Percentiles rank a stretch among this genome's conserved stretches.
Evolutionary conservation across 2,113 vertebrate species (phyloP).

Genomic region (Vicugna pacos): DNA sequence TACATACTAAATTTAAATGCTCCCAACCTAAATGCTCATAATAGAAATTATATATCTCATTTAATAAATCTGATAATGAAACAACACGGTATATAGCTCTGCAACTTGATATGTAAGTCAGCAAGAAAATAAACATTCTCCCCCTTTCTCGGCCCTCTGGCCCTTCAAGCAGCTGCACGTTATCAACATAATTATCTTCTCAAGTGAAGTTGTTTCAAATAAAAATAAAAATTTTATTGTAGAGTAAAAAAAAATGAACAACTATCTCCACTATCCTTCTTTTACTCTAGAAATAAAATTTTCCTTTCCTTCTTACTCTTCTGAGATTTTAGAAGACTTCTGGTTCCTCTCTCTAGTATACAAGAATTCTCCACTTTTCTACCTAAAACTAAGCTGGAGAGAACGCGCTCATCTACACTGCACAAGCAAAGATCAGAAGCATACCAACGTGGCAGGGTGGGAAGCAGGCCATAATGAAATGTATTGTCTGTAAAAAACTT

Average conservation of each 20-base stretch:
- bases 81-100: not conserved
- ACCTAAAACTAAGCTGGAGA: not conserved
- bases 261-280: not conserved
- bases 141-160: not conserved
- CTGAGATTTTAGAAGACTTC: not conserved
- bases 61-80: not conserved
- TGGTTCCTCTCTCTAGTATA: not conserved
- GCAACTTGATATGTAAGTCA: not conserved
- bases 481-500: not conserved
- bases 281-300: constrained; percentile 31
- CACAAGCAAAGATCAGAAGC: not conserved
- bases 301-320: not conserved
- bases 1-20: not conserved
- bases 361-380: not conserved
- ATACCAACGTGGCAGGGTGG: not conserved
- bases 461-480: not conserved
- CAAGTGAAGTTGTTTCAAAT: constrained; percentile 52
- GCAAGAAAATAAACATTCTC: constrained; percentile 34
- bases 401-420: not conserved
- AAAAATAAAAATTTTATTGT: not conserved
- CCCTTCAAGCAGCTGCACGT: not conserved
- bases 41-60: not conserved
- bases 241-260: constrained; percentile 14
- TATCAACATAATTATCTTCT: constrained; percentile 15
- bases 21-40: not conserved